Evolutionary conservation across 2,888 invertebrate genomes (phyloP), one percentile per base, ranked within the genome.

Genomic region (Anthophora plumipes): DNA sequence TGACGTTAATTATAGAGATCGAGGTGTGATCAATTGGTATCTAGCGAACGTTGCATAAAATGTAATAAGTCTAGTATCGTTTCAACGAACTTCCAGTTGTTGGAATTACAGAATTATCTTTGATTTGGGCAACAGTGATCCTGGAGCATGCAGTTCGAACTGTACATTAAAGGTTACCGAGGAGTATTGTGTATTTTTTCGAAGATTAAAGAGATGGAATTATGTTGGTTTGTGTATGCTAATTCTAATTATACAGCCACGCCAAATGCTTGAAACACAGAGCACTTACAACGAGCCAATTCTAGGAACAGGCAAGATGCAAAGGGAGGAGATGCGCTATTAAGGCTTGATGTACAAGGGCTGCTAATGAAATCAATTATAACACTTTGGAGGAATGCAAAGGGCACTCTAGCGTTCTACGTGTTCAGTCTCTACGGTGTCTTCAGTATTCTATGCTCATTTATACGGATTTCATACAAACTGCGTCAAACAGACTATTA

Each of bases 301-400:
- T 17, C 31, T 39, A 37, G 17, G n/a, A 43, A 17, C 54, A 76
- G 37, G 31, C 48, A 66, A 52, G 41, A 80, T 80, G 74, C 74
- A 75, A 20, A 60, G 25, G 3, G 43, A n/a, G 20, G 3, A 12
- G 22, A 70, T 70, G 66, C 74, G 60, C 43, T 46, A 48, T 22
- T 37, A 52, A 39, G 22, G 64, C 31, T 64, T 2, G 20, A 20
- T 14, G 39, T 61, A 22, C 20, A 20, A 41, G 57, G 25, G 52
- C 25, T 31, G 20, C 52, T 39, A 39, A 61, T 22, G 14, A n/a
- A 46, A 57, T 68, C 12, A 52, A 68, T 41, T n/a, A 25, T 22
- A 50, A 39, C 37, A 17, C 8, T 43, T 6, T 55, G 52, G 20
- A 37, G 17, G 9, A 12, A 46, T 57, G 41, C 25, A 43, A 17